A percentile compares a stretch with the other conserved stretches of the same genome.
Conservation (phyloP, 1,140 invertebrate species). For the Scylla paramamosain region DNA sequence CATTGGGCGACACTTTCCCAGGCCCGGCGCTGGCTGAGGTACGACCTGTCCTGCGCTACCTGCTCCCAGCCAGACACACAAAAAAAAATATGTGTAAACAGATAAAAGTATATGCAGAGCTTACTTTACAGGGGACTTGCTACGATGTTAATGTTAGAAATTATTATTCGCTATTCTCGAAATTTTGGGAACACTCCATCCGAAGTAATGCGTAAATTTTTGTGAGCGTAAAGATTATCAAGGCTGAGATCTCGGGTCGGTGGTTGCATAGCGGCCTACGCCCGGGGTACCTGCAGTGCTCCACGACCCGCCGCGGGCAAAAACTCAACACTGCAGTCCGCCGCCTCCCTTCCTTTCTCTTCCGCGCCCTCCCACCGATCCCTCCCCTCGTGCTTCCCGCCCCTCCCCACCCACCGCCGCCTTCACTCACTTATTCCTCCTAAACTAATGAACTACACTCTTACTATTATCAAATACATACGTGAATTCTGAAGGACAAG, state of each 20-base stretch:
- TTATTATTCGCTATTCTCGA: neutral
- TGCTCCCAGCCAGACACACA: neutral
- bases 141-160: too few relatives aligned
- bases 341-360: neutral
- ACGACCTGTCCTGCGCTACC: slow-evolving; percentile 23
- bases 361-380: neutral
- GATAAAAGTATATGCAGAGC: neutral
- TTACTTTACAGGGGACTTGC: neutral
- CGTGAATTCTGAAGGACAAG: neutral
- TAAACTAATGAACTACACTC: neutral
- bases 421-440: neutral
- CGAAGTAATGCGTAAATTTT: neutral
- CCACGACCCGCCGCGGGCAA: slow-evolving; percentile 33
- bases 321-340: slow-evolving; percentile 58
- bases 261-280: slow-evolving; percentile 48
- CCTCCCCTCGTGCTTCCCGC: neutral
- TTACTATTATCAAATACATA: neutral
- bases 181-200: neutral
- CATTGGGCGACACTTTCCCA: slow-evolving; percentile 71
- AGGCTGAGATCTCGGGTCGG: slow-evolving; percentile 35
- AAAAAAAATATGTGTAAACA: neutral
- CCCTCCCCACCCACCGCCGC: neutral
- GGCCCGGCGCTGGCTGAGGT: slow-evolving; percentile 27
- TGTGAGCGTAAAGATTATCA: slow-evolving; percentile 37
- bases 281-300: slow-evolving; percentile 55